Evolutionary conservation across 2,113 vertebrate species (phyloP).

Genomic region (Stigmatopora nigra): DNA sequence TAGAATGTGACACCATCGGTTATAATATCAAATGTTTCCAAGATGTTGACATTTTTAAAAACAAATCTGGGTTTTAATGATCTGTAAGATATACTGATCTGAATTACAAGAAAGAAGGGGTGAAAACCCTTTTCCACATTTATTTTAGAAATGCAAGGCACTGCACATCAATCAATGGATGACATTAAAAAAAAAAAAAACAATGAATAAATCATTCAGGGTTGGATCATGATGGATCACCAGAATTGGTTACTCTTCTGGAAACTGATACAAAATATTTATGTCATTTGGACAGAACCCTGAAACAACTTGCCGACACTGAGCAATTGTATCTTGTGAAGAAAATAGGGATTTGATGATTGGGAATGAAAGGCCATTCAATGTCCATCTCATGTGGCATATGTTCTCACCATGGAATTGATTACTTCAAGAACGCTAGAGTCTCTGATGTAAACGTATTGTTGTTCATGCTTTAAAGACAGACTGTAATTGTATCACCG

Average conservation of each 20-base stretch:
- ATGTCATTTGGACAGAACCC: constrained; percentile 52
- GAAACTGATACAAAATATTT: constrained; percentile 48
- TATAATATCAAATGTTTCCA: too few species aligned
- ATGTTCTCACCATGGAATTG: constrained; percentile 22
- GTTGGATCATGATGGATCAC: constrained; percentile 50
- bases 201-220: constrained; percentile 29
- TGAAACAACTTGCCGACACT: constrained; percentile 31
- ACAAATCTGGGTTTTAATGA: too few species aligned
- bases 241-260: constrained; percentile 43
- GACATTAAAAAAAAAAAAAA: constrained; percentile 49
- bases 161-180: neutral
- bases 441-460: constrained; percentile 15
- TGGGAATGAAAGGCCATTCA: constrained; percentile 28
- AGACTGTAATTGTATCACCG: constrained; percentile 2
- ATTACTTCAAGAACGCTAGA: constrained; percentile 17
- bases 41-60: too few species aligned
- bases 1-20: too few species aligned
- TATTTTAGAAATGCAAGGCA: neutral
- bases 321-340: constrained; percentile 30
- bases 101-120: too few species aligned
- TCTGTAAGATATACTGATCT: too few species aligned
- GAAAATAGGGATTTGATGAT: constrained; percentile 33
- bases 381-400: constrained; percentile 15
- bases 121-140: neutral
- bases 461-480: constrained; percentile 10